Base-by-base conservation (phyloP, 2,888 invertebrate species). In the Carcina quercana region DNA sequence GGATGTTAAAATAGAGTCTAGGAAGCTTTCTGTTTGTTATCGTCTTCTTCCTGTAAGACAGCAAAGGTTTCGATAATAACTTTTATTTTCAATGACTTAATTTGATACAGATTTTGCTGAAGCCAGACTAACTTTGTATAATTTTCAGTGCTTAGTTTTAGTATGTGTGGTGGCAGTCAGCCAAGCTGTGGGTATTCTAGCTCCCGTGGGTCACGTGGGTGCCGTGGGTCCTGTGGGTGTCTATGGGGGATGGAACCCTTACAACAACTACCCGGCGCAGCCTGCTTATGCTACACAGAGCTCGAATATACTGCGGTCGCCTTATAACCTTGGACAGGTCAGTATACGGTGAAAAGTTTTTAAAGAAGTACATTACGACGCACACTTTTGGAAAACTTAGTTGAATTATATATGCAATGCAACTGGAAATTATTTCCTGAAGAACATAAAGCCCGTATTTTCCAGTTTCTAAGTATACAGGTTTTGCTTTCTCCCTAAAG, bases 281-380 rank as follows among this genome's bases (percentile, higher is more conserved):
- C 79, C 76, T 3, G 78, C 85, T 3, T 67, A 88, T 42, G 85
- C 88, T 34, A 78, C 86, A 7, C 87, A 88, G 54, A 85, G 86
- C 21, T 83, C 86, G 37, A 89, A 89, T 64, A 88, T 86, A 47
- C 63, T 87, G 44, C 79, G 89, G 41, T 85, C 86, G 27, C 88
- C 85, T 37, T 91, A 89, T 45, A 91, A 91, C 61, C 74, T 91
- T 42, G 90, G 90, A 40, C 88, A 88, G 78, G 86, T 89, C 43
- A 30, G 30, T n/a, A n/a, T 17, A 5, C 7, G 7, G 17, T 4
- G 4, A 17, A 5, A 17, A 5, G 7, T 17, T 19, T 19, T 19
- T 7, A 5, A 17, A 7, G 4, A 17, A 17, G 17, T 17, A 17
- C 7, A 7, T 17, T 17, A 17, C 17, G 17, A 5, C 17, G 17